These are phyloP conservation scores for Heliothis subflexa DNA, from an alignment of 1,140 invertebrate genomes.

Conservation along the genomic window DNA sequence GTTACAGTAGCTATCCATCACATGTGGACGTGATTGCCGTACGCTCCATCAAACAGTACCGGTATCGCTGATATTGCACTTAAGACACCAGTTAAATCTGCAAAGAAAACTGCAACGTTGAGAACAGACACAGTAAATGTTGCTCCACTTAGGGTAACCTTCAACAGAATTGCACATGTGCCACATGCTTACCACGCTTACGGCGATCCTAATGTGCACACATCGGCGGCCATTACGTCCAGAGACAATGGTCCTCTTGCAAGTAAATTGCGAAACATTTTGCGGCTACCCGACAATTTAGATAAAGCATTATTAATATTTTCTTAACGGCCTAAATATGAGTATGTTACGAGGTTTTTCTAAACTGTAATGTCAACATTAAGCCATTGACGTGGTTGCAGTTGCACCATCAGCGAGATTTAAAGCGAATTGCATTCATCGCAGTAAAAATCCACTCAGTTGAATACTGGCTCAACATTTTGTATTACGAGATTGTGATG, in stretches of 20 bases:
- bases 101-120: neutral
- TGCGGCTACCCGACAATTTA: constrained; percentile 22
- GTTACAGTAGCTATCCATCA: constrained; percentile 10
- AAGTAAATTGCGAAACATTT: constrained; percentile 30
- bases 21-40: neutral
- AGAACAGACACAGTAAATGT: neutral
- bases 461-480: neutral
- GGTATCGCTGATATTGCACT: neutral
- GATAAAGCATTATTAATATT: constrained; percentile 21
- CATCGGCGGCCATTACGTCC: constrained; percentile 31
- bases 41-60: constrained; percentile 15
- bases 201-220: constrained; percentile 38
- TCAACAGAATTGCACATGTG: constrained; percentile 37
- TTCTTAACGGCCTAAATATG: neutral
- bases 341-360: neutral
- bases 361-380: constrained; percentile 1
- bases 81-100: neutral
- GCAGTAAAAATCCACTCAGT: neutral
- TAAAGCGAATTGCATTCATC: neutral
- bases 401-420: neutral
- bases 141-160: constrained; percentile 39
- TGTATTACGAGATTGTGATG: neutral
- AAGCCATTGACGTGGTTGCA: neutral
- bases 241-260: constrained; percentile 36
- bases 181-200: constrained; percentile 34